Base-by-base conservation (phyloP, 2,888 invertebrate genomes). In the Panorpa germanica region DNA sequence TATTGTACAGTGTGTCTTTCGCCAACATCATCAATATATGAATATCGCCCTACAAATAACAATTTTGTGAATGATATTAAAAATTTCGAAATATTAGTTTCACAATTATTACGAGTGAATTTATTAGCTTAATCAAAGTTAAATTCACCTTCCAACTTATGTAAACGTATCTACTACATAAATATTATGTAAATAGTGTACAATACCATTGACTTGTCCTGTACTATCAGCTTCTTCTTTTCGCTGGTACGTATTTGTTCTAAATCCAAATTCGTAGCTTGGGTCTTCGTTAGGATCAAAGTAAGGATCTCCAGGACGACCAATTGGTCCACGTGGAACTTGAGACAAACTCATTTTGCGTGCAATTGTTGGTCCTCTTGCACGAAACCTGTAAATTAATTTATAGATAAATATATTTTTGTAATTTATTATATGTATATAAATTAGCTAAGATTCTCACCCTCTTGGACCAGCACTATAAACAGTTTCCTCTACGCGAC, bases 391-490 rank as follows among this genome's bases (percentile, higher is more conserved):
- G 40, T 26, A 31, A 19, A 14, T 19, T 13, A 12, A 13, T 18
- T 9, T 10, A 15, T 11, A 28, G 11, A 10, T 8, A 8, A 25
- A 10, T 25, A n/a, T 8, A 25, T 25, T 10, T 25, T 25, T 10
- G n/a, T 8, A 10, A 8, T 25, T 25, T 24, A 5, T 21, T 26
- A 25, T 31, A 13, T 3, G n/a, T 2, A 31, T 5, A 24, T 11
- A 12, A 8, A 12, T 24, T 8, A 12, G 25, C n/a, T 13, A 24
- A 12, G 10, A 29, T 22, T 40, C 60, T 59, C 45, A 69, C 57
- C 80, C 80, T 49, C 76, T 63, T 36, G 73, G 70, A 33, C 80
- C 80, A 23, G 78, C 76, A 6, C 78, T 72, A 46, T 78, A 80
- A 24, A 69, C 61, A 3, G 72, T 73, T 45, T 71, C 68, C 43